These are phyloP conservation scores for Tineola bisselliella DNA, from an alignment of 2,888 invertebrate species.

Conservation along the genomic window DNA sequence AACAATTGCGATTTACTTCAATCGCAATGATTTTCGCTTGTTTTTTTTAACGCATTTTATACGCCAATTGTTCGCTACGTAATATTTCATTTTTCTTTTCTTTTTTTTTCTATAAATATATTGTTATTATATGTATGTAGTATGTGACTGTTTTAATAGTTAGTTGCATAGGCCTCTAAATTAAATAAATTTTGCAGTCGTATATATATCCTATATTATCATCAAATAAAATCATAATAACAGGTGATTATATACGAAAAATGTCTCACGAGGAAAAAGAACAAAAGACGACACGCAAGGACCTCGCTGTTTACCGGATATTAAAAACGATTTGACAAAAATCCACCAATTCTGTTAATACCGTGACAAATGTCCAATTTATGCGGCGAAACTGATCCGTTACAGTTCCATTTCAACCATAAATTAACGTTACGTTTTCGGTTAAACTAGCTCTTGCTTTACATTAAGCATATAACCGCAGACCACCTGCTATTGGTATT, in stretches of 20 bases:
- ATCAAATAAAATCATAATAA: no score
- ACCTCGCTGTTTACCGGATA: conserved; percentile 52
- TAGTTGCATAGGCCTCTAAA: no score
- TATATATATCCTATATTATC: no score
- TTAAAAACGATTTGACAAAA: conserved; percentile 58
- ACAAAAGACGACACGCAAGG: background rate
- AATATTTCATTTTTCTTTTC: conserved; percentile 31
- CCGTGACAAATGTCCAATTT: conserved; percentile 67
- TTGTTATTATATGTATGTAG: conserved; percentile 30
- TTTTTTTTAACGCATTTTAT: conserved; percentile 46
- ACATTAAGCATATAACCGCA: no score
- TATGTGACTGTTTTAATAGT: no score
- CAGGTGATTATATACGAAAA: no score
- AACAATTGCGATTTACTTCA: conserved; percentile 56
- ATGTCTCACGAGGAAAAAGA: background rate
- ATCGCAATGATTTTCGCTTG: conserved; percentile 51
- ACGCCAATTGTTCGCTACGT: conserved; percentile 28
- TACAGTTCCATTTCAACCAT: background rate
- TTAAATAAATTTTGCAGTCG: no score
- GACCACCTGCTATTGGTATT: no score
- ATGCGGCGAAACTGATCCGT: conserved; percentile 28
- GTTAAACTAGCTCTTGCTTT: no score
- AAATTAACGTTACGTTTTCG: no score
- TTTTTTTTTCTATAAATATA: conserved; percentile 30
- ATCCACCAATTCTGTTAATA: conserved; percentile 62